These are phyloP conservation scores for Epinotia bilunana DNA, from an alignment of 2,888 invertebrate genomes.

Conservation along the genomic window DNA sequence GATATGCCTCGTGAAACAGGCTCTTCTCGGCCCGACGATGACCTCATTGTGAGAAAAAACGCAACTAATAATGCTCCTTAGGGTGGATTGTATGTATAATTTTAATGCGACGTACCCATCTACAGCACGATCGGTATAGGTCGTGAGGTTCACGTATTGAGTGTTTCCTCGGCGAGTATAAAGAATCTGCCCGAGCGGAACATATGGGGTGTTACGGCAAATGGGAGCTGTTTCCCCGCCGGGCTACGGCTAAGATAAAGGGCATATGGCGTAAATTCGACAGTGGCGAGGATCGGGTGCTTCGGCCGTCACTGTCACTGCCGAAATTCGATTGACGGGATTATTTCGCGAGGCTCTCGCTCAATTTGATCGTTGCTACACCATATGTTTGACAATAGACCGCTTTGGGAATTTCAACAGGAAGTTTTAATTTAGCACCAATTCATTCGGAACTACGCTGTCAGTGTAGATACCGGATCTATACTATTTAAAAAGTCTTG, in stretches of 20 bases:
- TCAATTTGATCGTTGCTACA: constrained; percentile 79
- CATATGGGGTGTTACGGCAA: constrained; percentile 64
- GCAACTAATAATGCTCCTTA: constrained; percentile 52
- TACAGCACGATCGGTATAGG: constrained; percentile 57
- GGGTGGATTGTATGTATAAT: constrained; percentile 48
- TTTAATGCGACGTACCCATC: constrained; percentile 58
- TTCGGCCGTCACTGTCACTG: constrained; percentile 67
- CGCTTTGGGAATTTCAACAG: constrained; percentile 78
- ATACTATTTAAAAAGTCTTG: constrained; percentile 69
- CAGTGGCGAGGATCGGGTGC: constrained; percentile 57
- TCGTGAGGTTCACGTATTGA: constrained; percentile 38
- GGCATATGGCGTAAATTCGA: constrained; percentile 68
- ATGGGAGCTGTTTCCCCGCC: constrained; percentile 60
- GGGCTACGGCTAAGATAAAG: constrained; percentile 58
- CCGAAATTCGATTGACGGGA: constrained; percentile 72
- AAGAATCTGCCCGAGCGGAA: constrained; percentile 49
- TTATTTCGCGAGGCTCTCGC: constrained; percentile 74
- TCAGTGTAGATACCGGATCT: constrained; percentile 66
- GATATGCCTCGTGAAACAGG: constrained; percentile 69
- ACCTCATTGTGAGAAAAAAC: constrained; percentile 74
- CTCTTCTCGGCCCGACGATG: constrained; percentile 63
- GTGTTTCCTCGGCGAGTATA: constrained; percentile 32
- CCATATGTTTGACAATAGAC: constrained; percentile 73
- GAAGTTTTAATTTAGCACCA: constrained; percentile 82
- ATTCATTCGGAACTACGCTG: constrained; percentile 79